Percentiles rank a stretch among this genome's conserved stretches.
Conservation (phyloP, 2,888 invertebrate genomes). For the Hymenopus coronatus region DNA sequence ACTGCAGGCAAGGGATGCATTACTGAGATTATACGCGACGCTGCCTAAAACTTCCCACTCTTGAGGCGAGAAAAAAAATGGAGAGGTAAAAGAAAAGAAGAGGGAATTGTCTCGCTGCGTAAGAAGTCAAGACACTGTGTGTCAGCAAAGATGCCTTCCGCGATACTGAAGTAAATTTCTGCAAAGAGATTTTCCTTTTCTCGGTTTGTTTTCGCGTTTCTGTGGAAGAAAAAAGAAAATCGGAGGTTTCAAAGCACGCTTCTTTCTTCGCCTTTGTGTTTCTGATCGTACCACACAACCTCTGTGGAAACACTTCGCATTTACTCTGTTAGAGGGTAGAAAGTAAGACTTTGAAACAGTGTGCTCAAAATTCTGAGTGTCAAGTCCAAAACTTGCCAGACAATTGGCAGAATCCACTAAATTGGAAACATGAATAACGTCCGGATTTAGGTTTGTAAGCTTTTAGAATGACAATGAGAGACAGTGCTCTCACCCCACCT, state of each 20-base stretch:
- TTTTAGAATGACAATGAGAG: too few species aligned
- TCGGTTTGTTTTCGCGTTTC: not conserved
- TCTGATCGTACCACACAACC: not conserved
- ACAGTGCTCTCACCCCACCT: too few species aligned
- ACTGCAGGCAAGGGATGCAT: not conserved
- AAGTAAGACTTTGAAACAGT: too few species aligned
- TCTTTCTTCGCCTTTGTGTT: not conserved
- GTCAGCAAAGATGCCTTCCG: not conserved
- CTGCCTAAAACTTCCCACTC: not conserved
- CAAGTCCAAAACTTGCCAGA: too few species aligned
- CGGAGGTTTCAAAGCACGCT: not conserved
- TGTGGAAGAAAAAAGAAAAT: not conserved
- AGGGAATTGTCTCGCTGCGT: not conserved
- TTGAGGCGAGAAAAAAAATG: not conserved
- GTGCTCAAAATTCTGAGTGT: too few species aligned
- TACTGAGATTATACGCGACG: not conserved
- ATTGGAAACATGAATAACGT: too few species aligned
- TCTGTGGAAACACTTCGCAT: not conserved
- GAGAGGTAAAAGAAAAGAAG: not conserved
- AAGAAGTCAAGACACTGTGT: not conserved
- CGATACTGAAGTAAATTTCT: not conserved
- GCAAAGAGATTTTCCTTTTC: not conserved
- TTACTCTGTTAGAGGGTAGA: too few species aligned
- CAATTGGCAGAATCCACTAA: too few species aligned
- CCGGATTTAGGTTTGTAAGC: too few species aligned